phyloP scores from a whole-genome alignment of 2,113 vertebrate species.

The Castor canadensis region DNA sequence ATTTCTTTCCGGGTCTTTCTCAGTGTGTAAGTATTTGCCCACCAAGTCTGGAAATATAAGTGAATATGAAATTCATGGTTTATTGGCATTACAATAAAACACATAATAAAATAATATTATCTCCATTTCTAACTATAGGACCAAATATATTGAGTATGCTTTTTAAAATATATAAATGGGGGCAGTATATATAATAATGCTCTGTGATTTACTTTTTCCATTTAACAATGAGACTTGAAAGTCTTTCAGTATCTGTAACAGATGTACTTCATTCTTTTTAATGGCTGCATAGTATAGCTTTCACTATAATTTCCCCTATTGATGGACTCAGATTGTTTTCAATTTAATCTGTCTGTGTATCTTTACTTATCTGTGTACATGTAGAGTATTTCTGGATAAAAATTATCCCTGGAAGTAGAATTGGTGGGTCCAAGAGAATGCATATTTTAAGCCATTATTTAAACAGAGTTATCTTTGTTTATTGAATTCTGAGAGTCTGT shows the following conservation, averaged over 20 bases:
- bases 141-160: neutral
- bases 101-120: neutral
- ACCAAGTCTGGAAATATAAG: neutral
- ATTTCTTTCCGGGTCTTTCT: neutral
- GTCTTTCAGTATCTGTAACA: neutral
- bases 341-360: neutral
- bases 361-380: neutral
- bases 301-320: neutral
- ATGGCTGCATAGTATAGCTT: neutral
- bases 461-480: constrained; percentile 14
- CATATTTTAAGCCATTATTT: neutral
- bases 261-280: neutral
- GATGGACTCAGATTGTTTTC: neutral
- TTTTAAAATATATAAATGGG: neutral
- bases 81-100: neutral
- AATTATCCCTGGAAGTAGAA: neutral
- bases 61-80: neutral
- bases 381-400: constrained; percentile 1
- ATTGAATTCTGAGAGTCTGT: neutral
- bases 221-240: neutral
- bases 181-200: neutral
- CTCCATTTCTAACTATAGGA: neutral
- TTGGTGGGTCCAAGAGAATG: neutral
- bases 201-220: neutral
- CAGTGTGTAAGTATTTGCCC: neutral